A percentile compares a stretch with the other conserved stretches of the same genome.
Conservation (phyloP, 2,797 vertebrate genomes). For the Xenentodon cancila region DNA sequence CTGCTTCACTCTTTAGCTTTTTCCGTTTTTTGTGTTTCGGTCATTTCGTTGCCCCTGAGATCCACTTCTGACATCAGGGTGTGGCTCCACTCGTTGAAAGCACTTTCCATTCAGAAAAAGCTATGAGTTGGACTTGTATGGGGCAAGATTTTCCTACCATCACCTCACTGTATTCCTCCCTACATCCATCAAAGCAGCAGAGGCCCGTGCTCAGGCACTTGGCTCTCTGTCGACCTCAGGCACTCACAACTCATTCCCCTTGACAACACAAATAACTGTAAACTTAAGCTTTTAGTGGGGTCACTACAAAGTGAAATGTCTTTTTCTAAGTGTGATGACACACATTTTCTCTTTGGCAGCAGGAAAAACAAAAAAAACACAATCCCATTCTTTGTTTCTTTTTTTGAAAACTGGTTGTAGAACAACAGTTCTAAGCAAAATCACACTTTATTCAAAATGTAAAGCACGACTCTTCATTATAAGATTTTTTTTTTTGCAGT, state of each 20-base stretch:
- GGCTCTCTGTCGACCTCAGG: slow-evolving; percentile 56
- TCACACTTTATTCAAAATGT: neutral
- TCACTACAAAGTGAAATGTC: slow-evolving; percentile 60
- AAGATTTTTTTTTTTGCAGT: too few relatives aligned
- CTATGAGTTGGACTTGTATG: slow-evolving; percentile 33
- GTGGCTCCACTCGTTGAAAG: slow-evolving; percentile 46
- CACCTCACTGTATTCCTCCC: slow-evolving; percentile 58
- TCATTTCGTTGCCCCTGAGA: slow-evolving; percentile 14
- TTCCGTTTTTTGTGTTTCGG: slow-evolving; percentile 28
- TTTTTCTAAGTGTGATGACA: slow-evolving; percentile 45
- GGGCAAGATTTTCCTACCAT: slow-evolving; percentile 28
- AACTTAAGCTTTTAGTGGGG: slow-evolving; percentile 71
- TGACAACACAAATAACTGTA: slow-evolving; percentile 73
- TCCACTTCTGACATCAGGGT: slow-evolving; percentile 47
- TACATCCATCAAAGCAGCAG: slow-evolving; percentile 66
- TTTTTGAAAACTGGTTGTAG: neutral
- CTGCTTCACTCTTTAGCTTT: slow-evolving; percentile 37
- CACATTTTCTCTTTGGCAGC: slow-evolving; percentile 22
- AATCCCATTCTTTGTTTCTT: neutral
- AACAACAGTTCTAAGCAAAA: neutral
- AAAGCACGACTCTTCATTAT: neutral
- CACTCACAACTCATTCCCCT: slow-evolving; percentile 57
- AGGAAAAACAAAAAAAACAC: too few relatives aligned
- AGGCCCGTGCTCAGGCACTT: slow-evolving; percentile 48
- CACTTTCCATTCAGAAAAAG: slow-evolving; percentile 36